Conservation (phyloP, 1,140 invertebrate species). For the Thereuonema tuberculata region DNA sequence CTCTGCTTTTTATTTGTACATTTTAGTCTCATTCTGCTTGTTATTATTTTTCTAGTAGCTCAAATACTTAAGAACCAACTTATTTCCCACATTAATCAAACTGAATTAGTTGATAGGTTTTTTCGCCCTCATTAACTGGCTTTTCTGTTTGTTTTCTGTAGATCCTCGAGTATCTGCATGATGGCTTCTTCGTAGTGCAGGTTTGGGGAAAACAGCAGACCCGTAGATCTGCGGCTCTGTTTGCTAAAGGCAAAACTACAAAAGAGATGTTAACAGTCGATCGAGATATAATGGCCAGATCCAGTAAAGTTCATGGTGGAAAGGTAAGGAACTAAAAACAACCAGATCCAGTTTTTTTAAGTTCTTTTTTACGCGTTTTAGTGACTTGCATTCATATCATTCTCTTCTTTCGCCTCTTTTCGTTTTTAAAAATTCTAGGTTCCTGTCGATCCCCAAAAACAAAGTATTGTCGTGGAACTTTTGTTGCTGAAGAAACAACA, state of each 20-base stretch:
- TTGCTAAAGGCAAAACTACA: constrained; percentile 23
- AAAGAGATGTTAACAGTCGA: constrained; percentile 30
- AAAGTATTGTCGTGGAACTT: constrained; percentile 33
- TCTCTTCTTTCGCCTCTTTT: no score
- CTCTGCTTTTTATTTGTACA: no score
- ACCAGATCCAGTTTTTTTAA: neutral
- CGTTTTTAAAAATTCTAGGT: no score
- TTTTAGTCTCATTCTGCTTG: no score
- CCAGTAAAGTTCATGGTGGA: constrained; percentile 24
- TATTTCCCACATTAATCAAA: no score
- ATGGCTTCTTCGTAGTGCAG: constrained; percentile 36
- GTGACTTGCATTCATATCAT: neutral
- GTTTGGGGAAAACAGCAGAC: constrained; percentile 39
- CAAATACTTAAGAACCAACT: no score
- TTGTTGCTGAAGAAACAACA: constrained; percentile 35
- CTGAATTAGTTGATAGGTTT: no score
- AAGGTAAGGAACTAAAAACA: constrained; percentile 23
- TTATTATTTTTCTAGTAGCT: no score
- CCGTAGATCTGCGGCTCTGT: constrained; percentile 25
- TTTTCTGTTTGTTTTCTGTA: constrained; percentile 21
- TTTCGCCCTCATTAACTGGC: no score
- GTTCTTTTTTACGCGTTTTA: neutral
- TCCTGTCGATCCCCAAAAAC: constrained; percentile 33
- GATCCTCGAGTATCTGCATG: constrained; percentile 38
- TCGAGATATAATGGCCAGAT: constrained; percentile 23